These are phyloP conservation scores for Miniopterus natalensis DNA, from an alignment of 2,113 vertebrate species.

Conservation along the genomic window DNA sequence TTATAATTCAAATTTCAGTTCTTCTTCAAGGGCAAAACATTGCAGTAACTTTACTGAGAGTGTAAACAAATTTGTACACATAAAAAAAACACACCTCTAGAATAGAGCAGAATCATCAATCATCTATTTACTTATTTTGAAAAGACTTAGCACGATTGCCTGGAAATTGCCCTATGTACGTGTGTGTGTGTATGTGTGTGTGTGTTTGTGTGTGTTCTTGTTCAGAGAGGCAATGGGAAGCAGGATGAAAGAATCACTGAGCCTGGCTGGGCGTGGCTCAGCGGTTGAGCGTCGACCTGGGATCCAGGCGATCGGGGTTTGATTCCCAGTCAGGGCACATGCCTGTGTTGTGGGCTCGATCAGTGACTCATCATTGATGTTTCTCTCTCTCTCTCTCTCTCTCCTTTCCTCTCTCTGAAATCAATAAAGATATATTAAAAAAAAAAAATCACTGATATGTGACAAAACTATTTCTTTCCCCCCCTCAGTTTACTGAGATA, in stretches of 20 bases:
- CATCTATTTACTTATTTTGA: slow-evolving; percentile 3
- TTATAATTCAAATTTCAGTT: slow-evolving; percentile 18
- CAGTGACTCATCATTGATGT: too few species aligned
- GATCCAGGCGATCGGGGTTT: too few species aligned
- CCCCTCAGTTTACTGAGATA: neutral
- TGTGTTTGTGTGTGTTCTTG: neutral
- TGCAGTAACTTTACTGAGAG: neutral
- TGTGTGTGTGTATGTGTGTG: neutral
- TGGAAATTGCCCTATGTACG: neutral
- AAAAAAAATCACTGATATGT: neutral
- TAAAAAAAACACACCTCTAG: neutral
- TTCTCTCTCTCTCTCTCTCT: too few species aligned
- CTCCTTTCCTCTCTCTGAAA: too few species aligned
- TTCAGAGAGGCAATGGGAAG: neutral
- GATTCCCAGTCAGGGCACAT: too few species aligned
- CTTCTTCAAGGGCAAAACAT: neutral
- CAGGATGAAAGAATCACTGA: neutral
- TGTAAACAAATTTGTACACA: neutral
- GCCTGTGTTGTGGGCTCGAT: too few species aligned
- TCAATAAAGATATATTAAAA: too few species aligned
- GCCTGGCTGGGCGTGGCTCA: too few species aligned
- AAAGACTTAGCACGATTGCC: neutral
- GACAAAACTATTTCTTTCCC: neutral
- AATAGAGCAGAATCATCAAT: neutral
- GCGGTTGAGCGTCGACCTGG: too few species aligned